Evolutionary conservation across 2,113 vertebrate species (phyloP).

Genomic region (Potamarius usumacintae): DNA sequence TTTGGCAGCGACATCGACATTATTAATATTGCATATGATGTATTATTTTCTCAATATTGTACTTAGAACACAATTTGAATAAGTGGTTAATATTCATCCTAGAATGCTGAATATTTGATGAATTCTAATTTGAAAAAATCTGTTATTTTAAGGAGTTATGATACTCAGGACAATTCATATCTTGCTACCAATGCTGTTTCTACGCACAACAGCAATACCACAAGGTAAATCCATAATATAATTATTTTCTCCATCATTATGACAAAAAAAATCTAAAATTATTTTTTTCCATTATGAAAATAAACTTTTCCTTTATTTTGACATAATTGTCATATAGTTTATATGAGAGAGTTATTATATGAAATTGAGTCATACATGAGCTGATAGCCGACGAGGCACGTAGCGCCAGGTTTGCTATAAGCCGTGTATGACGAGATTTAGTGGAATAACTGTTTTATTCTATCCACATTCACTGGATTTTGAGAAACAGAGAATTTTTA

Average conservation of each 20-base stretch:
- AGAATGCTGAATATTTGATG: background rate
- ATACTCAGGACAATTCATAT: constrained; percentile 74
- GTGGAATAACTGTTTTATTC: too few relatives aligned
- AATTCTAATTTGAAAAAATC: background rate
- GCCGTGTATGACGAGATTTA: too few relatives aligned
- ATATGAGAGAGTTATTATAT: too few relatives aligned
- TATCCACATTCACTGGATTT: too few relatives aligned
- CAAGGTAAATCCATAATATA: constrained; percentile 72
- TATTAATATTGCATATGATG: background rate
- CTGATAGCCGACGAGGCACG: too few relatives aligned
- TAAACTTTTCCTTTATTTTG: background rate
- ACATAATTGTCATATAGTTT: background rate
- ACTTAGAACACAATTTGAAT: background rate
- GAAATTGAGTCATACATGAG: too few relatives aligned
- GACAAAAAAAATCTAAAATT: background rate
- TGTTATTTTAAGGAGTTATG: constrained; percentile 77
- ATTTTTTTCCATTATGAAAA: background rate
- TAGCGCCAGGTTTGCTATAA: too few relatives aligned
- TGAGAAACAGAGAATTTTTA: too few relatives aligned
- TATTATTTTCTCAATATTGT: background rate
- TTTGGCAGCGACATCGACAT: background rate
- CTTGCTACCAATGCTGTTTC: constrained; percentile 73
- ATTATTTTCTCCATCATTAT: background rate
- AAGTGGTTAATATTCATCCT: background rate
- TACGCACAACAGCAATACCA: constrained; percentile 72